Conservation (phyloP, 2,113 vertebrate genomes). For the Equus quagga region DNA sequence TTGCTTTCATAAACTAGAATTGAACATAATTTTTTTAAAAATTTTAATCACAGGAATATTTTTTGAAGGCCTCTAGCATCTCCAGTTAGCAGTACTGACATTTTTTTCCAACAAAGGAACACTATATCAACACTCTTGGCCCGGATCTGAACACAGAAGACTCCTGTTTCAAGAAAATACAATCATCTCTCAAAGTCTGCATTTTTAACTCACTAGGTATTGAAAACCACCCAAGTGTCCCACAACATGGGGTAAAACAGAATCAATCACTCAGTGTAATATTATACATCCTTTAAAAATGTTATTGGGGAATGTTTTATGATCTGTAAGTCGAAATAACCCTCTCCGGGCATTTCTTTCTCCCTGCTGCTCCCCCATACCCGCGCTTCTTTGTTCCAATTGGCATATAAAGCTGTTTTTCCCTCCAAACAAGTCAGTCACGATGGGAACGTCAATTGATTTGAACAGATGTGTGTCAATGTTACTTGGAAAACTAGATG, state of each 20-base stretch:
- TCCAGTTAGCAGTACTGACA: conserved; percentile 57
- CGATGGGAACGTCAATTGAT: conserved; percentile 64
- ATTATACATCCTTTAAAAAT: conserved; percentile 65
- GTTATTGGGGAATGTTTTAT: conserved; percentile 74
- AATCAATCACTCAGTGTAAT: conserved; percentile 68
- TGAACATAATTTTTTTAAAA: background rate
- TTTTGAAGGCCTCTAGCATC: conserved; percentile 50
- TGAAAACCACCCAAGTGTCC: conserved; percentile 71
- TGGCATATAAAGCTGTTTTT: conserved; percentile 65
- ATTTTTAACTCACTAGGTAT: conserved; percentile 73
- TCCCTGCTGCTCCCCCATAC: conserved; percentile 11
- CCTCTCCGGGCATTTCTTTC: conserved; percentile 46
- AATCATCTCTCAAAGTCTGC: conserved; percentile 69
- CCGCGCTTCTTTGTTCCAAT: conserved; percentile 61
- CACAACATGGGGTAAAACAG: conserved; percentile 54
- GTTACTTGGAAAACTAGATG: conserved; percentile 70
- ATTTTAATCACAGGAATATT: conserved; percentile 8
- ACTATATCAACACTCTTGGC: conserved; percentile 41
- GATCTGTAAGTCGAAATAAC: conserved; percentile 64
- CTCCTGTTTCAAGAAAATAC: conserved; percentile 73
- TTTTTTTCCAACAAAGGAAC: conserved; percentile 44
- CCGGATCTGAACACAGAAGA: conserved; percentile 67
- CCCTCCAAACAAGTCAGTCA: conserved; percentile 71
- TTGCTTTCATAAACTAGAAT: conserved; percentile 27
- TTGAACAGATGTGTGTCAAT: conserved; percentile 79